phyloP scores from a whole-genome alignment of 2,113 vertebrate species.

The Dipodomys spectabilis region DNA sequence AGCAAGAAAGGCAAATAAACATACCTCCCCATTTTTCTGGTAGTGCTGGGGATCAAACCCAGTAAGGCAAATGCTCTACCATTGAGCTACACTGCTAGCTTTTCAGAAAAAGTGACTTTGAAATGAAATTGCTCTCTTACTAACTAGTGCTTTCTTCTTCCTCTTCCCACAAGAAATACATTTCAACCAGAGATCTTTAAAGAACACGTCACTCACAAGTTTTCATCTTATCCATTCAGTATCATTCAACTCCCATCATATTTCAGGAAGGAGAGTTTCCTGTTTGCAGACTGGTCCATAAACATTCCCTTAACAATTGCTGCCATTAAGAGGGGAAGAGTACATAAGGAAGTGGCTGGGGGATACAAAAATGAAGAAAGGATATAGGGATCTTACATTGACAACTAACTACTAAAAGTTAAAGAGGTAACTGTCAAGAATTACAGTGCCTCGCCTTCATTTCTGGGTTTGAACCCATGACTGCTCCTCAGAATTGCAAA shows the following conservation, averaged over 20 bases:
- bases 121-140: slow-evolving; percentile 74
- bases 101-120: slow-evolving; percentile 54
- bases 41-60: not conserved
- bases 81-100: not conserved
- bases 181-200: slow-evolving; percentile 74
- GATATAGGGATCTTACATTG: slow-evolving; percentile 54
- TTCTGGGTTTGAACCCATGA: slow-evolving; percentile 70
- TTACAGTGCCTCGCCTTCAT: slow-evolving; percentile 63
- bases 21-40: not conserved
- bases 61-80: not conserved
- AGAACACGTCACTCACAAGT: slow-evolving; percentile 79
- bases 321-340: slow-evolving; percentile 72
- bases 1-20: slow-evolving; percentile 35
- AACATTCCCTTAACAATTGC: slow-evolving; percentile 86
- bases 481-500: slow-evolving; percentile 77
- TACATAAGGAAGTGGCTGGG: slow-evolving; percentile 49
- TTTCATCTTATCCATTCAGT: slow-evolving; percentile 81
- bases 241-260: slow-evolving; percentile 82
- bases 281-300: slow-evolving; percentile 87
- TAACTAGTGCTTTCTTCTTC: slow-evolving; percentile 51
- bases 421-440: slow-evolving; percentile 77
- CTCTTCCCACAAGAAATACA: slow-evolving; percentile 51
- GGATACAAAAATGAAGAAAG: slow-evolving; percentile 45
- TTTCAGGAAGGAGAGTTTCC: slow-evolving; percentile 88
- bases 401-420: slow-evolving; percentile 68